phyloP scores from a whole-genome alignment of 1,140 invertebrate genomes.

The Grapholita molesta region DNA sequence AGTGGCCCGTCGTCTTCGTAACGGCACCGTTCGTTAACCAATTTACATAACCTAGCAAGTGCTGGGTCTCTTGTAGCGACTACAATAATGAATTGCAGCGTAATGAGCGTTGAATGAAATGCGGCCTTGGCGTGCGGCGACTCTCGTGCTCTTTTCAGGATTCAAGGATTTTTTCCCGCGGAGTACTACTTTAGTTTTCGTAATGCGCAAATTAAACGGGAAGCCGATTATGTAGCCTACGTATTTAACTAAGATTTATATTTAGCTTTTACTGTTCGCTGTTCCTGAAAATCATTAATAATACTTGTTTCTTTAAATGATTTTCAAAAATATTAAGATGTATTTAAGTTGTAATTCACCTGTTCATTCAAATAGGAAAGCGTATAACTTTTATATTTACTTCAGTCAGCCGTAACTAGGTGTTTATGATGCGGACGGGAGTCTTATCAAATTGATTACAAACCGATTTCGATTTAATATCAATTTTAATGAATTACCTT shows the following conservation, averaged over 20 bases:
- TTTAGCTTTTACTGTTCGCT: neutral
- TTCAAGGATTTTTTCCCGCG: neutral
- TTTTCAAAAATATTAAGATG: too few relatives aligned
- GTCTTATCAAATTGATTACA: too few relatives aligned
- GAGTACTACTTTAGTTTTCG: neutral
- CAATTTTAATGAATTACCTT: too few relatives aligned
- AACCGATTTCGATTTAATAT: too few relatives aligned
- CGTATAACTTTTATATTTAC: too few relatives aligned
- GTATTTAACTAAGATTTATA: neutral
- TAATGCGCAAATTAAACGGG: neutral
- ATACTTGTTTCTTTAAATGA: too few relatives aligned
- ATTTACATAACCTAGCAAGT: constrained; percentile 54
- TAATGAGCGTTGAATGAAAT: constrained; percentile 6
- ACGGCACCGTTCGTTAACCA: constrained; percentile 59
- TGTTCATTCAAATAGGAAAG: too few relatives aligned
- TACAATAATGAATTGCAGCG: neutral
- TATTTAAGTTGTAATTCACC: too few relatives aligned
- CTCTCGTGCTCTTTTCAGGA: neutral
- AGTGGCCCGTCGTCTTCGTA: constrained; percentile 50
- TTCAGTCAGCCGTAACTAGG: too few relatives aligned
- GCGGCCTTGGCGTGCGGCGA: neutral
- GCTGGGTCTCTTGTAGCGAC: neutral
- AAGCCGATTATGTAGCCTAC: neutral
- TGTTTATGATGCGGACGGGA: too few relatives aligned
- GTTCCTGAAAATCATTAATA: too few relatives aligned